These are phyloP conservation scores for Corvus moneduloides DNA, from an alignment of 2,113 vertebrate species.

Conservation along the genomic window DNA sequence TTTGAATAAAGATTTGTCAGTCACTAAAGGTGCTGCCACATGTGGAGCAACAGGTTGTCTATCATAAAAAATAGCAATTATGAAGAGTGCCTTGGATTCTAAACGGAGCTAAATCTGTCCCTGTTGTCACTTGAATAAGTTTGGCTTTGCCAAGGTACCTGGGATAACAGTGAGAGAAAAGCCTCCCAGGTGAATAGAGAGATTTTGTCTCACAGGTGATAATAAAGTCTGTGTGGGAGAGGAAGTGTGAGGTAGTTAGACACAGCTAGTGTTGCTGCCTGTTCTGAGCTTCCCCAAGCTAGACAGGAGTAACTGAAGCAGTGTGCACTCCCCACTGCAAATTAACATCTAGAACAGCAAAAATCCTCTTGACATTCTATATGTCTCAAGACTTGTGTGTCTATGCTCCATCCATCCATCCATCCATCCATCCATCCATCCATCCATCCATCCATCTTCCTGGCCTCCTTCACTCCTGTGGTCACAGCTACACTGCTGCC, in stretches of 20 bases:
- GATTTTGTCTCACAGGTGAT: background rate
- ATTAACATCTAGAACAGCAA: background rate
- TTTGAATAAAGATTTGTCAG: background rate
- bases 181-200: background rate
- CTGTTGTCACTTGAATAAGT: background rate
- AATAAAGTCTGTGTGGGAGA: background rate
- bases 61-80: background rate
- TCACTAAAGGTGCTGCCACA: background rate
- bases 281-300: too few species aligned
- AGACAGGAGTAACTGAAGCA: background rate
- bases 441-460: background rate
- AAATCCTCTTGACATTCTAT: background rate
- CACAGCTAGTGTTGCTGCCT: too few species aligned
- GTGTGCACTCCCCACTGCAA: background rate
- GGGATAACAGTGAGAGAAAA: background rate
- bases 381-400: background rate
- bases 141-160: background rate
- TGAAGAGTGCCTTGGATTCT: background rate
- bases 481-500: background rate
- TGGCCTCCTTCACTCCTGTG: background rate
- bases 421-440: background rate
- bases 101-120: background rate
- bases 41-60: background rate
- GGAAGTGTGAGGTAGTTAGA: background rate
- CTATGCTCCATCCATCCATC: background rate